Evolutionary conservation across 2,888 invertebrate species (phyloP).

Genomic region (Ophion ventricosus): DNA sequence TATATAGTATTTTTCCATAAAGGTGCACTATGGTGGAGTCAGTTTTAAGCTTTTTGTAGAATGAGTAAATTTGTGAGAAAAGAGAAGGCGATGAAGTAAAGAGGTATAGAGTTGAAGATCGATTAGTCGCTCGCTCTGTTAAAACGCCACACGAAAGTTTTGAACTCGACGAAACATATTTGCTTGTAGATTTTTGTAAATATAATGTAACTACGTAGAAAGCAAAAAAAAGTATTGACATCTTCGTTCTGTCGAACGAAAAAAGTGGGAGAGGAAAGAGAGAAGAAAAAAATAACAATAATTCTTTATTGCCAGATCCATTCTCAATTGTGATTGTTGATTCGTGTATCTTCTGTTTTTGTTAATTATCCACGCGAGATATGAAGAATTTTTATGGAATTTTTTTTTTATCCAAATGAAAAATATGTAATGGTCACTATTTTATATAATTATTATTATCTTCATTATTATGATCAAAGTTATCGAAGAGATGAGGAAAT

Average conservation of each 20-base stretch:
- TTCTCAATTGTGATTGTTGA: constrained; percentile 49
- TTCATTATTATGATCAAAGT: constrained; percentile 46
- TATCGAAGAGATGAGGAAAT: constrained; percentile 42
- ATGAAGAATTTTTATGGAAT: constrained; percentile 42
- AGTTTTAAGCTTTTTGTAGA: constrained; percentile 61
- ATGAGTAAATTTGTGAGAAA: constrained; percentile 19
- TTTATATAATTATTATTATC: constrained; percentile 44
- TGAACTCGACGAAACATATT: constrained; percentile 65
- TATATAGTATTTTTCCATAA: constrained; percentile 71
- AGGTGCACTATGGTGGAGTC: constrained; percentile 59
- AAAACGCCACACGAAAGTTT: constrained; percentile 14
- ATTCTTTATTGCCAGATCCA: constrained; percentile 48
- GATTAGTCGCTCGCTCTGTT: constrained; percentile 43
- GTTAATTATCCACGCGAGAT: constrained; percentile 41
- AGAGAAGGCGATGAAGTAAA: background rate
- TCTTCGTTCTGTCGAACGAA: constrained; percentile 48
- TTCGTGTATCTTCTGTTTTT: constrained; percentile 41
- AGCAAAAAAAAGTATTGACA: constrained; percentile 67
- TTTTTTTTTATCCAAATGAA: constrained; percentile 17
- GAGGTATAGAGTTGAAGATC: background rate
- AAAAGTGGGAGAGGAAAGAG: constrained; percentile 4
- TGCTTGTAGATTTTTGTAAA: constrained; percentile 75
- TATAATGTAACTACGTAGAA: constrained; percentile 63
- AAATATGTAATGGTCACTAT: constrained; percentile 7
- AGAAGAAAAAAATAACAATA: constrained; percentile 10